Conservation (phyloP, 2,888 invertebrate species). For the Subacronicta megacephala region DNA sequence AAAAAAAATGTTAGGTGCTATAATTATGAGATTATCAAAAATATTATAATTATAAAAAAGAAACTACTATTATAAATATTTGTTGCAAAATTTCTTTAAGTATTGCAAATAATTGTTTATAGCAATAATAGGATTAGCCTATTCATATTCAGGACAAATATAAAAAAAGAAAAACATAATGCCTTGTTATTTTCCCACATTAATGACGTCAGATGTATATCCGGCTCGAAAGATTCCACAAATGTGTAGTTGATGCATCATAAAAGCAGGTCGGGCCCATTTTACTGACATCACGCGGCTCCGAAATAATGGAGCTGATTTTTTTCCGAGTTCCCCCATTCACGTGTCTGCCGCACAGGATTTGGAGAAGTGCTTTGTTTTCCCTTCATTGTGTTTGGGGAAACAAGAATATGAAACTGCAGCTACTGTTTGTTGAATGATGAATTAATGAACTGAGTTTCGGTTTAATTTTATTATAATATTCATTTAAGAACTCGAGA, state of each 20-base stretch:
- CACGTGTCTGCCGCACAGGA: background rate
- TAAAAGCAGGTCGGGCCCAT: conserved; percentile 31
- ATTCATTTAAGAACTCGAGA: no score
- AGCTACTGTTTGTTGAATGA: background rate
- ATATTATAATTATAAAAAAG: no score
- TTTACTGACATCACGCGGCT: background rate
- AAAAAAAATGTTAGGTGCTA: no score
- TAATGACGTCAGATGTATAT: conserved; percentile 14
- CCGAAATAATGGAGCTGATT: conserved; percentile 2
- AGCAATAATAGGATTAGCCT: no score
- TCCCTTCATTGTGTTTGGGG: conserved; percentile 2
- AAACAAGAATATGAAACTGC: conserved; percentile 6
- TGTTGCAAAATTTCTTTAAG: no score
- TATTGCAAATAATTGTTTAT: no score
- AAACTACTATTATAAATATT: no score
- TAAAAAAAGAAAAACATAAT: no score
- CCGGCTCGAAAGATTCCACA: conserved; percentile 19
- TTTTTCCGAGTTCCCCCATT: conserved; percentile 3
- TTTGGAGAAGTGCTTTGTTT: conserved; percentile 20
- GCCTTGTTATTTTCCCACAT: conserved; percentile 1
- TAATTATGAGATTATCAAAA: no score
- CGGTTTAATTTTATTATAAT: background rate
- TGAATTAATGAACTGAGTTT: background rate
- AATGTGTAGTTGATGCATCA: conserved; percentile 25
- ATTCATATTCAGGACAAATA: no score